Conservation (phyloP, 2,888 invertebrate genomes). For the Salticus scenicus region DNA sequence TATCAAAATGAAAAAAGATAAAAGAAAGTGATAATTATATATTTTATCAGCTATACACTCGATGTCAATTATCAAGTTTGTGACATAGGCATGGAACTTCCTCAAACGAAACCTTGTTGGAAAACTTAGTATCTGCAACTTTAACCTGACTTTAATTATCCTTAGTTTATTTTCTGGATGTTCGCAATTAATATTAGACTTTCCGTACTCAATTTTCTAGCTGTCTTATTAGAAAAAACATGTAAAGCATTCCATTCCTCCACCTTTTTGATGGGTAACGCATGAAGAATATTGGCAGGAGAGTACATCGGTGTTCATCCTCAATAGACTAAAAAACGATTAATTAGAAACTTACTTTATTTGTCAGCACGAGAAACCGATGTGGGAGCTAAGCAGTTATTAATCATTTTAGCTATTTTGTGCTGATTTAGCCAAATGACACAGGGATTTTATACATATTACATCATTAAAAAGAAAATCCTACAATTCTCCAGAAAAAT, state of each 20-base stretch:
- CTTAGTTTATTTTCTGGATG: not conserved
- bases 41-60: too few relatives aligned
- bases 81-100: not conserved
- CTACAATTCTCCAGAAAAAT: too few relatives aligned
- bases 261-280: not conserved
- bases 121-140: not conserved
- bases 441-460: too few relatives aligned
- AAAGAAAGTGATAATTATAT: too few relatives aligned
- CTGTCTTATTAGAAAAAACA: not conserved
- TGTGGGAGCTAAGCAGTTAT: slow-evolving; percentile 29
- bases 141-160: not conserved
- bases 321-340: slow-evolving; percentile 34
- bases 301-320: not conserved
- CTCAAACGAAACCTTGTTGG: not conserved
- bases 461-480: too few relatives aligned
- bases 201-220: not conserved
- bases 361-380: slow-evolving; percentile 45
- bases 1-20: too few relatives aligned
- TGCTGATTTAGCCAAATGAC: not conserved
- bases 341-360: slow-evolving; percentile 50
- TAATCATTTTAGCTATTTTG: slow-evolving; percentile 33
- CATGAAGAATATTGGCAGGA: not conserved
- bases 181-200: not conserved
- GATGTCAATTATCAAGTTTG: too few relatives aligned
- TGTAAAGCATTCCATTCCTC: not conserved